phyloP scores from a whole-genome alignment of 2,797 vertebrate genomes.

The Micropoecilia bifurca region DNA sequence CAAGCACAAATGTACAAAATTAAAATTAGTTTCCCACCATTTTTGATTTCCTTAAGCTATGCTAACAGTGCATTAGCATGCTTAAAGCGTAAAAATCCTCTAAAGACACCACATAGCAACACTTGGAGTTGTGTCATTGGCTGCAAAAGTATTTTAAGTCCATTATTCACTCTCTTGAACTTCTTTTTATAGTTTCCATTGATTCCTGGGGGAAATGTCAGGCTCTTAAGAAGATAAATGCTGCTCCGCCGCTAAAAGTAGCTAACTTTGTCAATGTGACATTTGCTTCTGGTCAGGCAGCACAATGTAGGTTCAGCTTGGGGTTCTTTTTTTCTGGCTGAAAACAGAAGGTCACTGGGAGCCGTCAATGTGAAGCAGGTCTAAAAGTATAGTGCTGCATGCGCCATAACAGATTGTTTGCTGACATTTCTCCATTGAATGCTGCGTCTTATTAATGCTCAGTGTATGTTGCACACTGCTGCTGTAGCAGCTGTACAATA shows the following conservation, averaged over 20 bases:
- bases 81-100: not conserved
- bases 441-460: not conserved
- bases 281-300: constrained; percentile 2
- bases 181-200: constrained; percentile 6
- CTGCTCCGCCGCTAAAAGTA: constrained; percentile 5
- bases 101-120: not conserved
- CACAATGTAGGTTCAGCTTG: constrained; percentile 7
- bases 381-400: not conserved
- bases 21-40: not conserved
- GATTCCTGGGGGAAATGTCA: constrained; percentile 2
- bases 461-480: not conserved
- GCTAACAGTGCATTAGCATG: not conserved
- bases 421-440: constrained; percentile 6
- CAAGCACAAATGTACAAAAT: not conserved
- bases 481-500: not conserved
- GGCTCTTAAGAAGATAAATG: constrained; percentile 10
- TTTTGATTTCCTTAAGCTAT: not conserved
- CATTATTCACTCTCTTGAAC: not conserved
- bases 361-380: not conserved
- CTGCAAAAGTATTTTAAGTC: not conserved
- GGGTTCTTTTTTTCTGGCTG: not conserved
- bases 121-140: constrained; percentile 1
- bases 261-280: constrained; percentile 7
- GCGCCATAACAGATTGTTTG: not conserved
- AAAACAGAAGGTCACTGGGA: constrained; percentile 11